Percentiles rank a stretch among this genome's conserved stretches.
These are phyloP conservation scores for Schizopygopsis malacanthus DNA, from an alignment of 2,797 vertebrate species.

Conservation along the genomic window DNA sequence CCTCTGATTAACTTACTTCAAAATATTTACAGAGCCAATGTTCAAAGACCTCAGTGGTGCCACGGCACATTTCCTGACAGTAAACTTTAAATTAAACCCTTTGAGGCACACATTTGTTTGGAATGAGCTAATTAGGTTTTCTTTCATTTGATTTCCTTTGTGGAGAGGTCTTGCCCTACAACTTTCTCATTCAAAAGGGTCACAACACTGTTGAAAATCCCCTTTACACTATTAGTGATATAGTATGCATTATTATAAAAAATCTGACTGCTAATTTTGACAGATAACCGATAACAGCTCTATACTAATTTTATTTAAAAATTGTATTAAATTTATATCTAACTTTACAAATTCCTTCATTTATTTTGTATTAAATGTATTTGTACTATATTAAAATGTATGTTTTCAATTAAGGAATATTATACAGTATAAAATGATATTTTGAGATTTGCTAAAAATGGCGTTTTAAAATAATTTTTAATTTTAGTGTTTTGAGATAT, in stretches of 20 bases:
- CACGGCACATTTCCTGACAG: slow-evolving; percentile 5
- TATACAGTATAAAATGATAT: neutral
- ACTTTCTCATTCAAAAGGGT: slow-evolving; percentile 47
- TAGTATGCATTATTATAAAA: neutral
- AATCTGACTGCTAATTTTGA: neutral
- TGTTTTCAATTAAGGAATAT: neutral
- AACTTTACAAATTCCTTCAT: neutral
- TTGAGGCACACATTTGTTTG: slow-evolving; percentile 22
- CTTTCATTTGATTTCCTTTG: slow-evolving; percentile 33
- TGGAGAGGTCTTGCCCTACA: slow-evolving; percentile 46
- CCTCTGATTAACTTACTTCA: slow-evolving; percentile 40
- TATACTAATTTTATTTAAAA: neutral
- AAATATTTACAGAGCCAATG: slow-evolving; percentile 47
- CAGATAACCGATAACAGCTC: neutral
- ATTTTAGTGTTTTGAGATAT: neutral
- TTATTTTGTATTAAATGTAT: neutral
- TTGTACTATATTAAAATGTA: neutral
- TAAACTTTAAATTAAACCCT: slow-evolving; percentile 33
- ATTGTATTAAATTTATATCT: neutral
- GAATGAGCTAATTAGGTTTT: slow-evolving; percentile 39
- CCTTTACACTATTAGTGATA: neutral
- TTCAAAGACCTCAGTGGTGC: slow-evolving; percentile 20
- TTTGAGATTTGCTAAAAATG: neutral
- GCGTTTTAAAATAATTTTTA: neutral
- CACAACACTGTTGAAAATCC: slow-evolving; percentile 2